Conservation (phyloP, 2,888 invertebrate genomes). For the Syrista parreyssii region DNA sequence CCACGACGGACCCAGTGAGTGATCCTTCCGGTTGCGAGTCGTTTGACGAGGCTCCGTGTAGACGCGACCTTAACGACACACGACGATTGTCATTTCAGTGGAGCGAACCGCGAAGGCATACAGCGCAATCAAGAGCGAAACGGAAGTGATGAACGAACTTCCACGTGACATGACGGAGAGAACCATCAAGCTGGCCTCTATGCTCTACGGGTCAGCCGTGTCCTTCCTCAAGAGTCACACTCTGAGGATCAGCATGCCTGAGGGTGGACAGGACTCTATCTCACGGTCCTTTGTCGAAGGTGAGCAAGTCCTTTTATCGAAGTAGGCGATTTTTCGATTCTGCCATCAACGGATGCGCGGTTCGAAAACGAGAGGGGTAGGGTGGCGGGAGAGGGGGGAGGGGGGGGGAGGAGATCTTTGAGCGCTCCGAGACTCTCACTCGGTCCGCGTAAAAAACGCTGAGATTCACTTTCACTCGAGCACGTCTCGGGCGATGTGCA, state of each 20-base stretch:
- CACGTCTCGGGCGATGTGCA: too few species aligned
- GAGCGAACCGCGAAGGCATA: background rate
- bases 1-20: constrained; percentile 58
- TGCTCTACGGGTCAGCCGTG: constrained; percentile 70
- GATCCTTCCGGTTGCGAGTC: background rate
- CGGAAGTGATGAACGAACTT: constrained; percentile 68
- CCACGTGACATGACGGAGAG: constrained; percentile 69
- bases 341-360: background rate
- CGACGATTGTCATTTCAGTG: too few species aligned
- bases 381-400: too few species aligned
- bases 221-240: constrained; percentile 73
- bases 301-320: constrained; percentile 53
- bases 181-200: constrained; percentile 68
- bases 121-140: constrained; percentile 53
- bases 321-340: constrained; percentile 5
- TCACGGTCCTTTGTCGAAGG: constrained; percentile 84
- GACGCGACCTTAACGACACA: background rate
- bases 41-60: background rate
- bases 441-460: too few species aligned
- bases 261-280: constrained; percentile 71
- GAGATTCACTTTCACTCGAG: too few species aligned
- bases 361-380: too few species aligned
- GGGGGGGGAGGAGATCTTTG: too few species aligned
- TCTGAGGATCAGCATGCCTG: constrained; percentile 78
- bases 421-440: too few species aligned